Evolutionary conservation across 2,888 invertebrate species (phyloP).

Genomic region (Melikaiella ostensackeni): DNA sequence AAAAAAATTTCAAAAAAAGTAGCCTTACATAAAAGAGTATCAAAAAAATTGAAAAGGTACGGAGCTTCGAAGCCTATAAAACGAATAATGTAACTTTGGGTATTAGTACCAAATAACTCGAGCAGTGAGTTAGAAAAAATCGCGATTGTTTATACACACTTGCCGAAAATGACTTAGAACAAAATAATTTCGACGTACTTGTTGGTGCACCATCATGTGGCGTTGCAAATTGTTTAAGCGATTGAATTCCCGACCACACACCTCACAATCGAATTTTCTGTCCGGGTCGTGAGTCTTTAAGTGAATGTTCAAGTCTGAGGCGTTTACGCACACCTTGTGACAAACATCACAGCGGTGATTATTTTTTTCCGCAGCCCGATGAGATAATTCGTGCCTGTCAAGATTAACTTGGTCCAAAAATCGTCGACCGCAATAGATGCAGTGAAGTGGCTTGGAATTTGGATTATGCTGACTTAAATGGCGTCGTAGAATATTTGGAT

Average conservation of each 20-base stretch:
- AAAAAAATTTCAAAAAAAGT: too few relatives aligned
- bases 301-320: slow-evolving; percentile 78
- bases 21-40: too few relatives aligned
- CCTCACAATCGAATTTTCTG: slow-evolving; percentile 76
- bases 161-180: background rate
- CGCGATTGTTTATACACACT: background rate
- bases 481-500: slow-evolving; percentile 74
- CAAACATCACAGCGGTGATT: slow-evolving; percentile 79
- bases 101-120: background rate
- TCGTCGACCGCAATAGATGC: slow-evolving; percentile 75
- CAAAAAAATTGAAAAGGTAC: too few relatives aligned
- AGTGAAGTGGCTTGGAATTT: slow-evolving; percentile 74
- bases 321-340: slow-evolving; percentile 79
- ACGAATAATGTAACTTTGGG: background rate
- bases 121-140: background rate
- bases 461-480: slow-evolving; percentile 76
- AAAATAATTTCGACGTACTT: slow-evolving; percentile 64
- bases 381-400: slow-evolving; percentile 76
- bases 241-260: slow-evolving; percentile 76
- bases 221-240: slow-evolving; percentile 76
- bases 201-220: slow-evolving; percentile 76
- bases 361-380: slow-evolving; percentile 72
- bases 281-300: slow-evolving; percentile 76
- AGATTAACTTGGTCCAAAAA: slow-evolving; percentile 76
- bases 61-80: too few relatives aligned